phyloP scores from a whole-genome alignment of 2,113 vertebrate species.

The Hucho hucho region DNA sequence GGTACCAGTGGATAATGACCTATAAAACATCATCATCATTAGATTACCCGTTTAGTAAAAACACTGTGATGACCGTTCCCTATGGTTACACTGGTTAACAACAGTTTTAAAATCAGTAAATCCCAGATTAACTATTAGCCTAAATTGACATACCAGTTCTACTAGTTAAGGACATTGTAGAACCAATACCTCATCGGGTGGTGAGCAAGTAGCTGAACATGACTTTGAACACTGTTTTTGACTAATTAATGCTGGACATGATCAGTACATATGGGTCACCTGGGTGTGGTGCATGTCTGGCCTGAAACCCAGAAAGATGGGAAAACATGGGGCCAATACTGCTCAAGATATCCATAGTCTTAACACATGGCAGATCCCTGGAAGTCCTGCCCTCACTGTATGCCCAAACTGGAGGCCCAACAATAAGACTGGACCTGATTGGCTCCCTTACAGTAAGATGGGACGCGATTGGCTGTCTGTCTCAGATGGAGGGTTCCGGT shows the following conservation, averaged over 20 bases:
- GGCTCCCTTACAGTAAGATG: neutral
- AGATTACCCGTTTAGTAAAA: neutral
- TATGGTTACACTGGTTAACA: neutral
- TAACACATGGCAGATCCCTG: too few relatives aligned
- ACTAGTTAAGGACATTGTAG: slow-evolving; percentile 8
- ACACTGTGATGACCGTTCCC: neutral
- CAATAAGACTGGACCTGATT: too few relatives aligned
- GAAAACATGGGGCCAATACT: neutral
- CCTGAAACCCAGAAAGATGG: neutral
- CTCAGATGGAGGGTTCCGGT: slow-evolving; percentile 55
- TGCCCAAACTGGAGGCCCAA: too few relatives aligned
- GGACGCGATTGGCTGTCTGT: slow-evolving; percentile 11
- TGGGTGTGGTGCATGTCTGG: neutral
- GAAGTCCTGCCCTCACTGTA: too few relatives aligned
- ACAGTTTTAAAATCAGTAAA: neutral
- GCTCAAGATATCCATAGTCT: neutral
- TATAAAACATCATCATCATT: neutral
- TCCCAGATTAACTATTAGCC: neutral
- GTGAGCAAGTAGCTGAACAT: neutral
- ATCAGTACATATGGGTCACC: neutral
- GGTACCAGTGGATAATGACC: neutral
- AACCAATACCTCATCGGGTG: slow-evolving; percentile 8
- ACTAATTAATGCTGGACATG: neutral
- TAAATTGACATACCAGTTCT: neutral
- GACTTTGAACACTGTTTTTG: slow-evolving; percentile 52